Evolutionary conservation across 2,888 invertebrate genomes (phyloP), one percentile per base, ranked within the genome.

Genomic region (Dorcus hopei): DNA sequence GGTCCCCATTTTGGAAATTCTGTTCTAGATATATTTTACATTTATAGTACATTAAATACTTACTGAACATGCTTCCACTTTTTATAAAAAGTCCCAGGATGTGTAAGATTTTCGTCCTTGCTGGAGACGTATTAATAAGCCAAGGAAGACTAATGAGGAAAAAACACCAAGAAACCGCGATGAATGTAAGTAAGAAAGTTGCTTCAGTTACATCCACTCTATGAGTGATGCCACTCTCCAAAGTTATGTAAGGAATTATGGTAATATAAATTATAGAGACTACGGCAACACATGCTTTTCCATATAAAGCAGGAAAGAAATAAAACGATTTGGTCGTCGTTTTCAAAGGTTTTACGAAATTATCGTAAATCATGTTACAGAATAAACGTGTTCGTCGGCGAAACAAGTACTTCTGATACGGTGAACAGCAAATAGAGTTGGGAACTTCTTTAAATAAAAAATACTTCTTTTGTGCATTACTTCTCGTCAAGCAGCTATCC

Each of bases 221-320:
- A 40, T 58, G 50, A 47, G 54, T 56, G 33, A 58, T 54, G 14
- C 59, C 59, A 42, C 51, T 52, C 9, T 52, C 55, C 16, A 59
- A 23, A 43, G 59, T 56, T 9, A 59, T 49, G 40, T 59, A 56
- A 38, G 59, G 54, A 45, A 59, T 56, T 14, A 54, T 56, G 39
- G 55, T 59, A 4, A 59, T 52, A 9, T 54, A 65, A 51, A 52
- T 57, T 49, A 55, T 61, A 49, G 58, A 65, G 45, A 41, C 57
- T 19, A 45, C 57, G 40, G 52, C 51, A 52, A 57, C 60, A 54
- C 33, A 65, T n/a, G 52, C 55, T 57, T 57, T 59, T 11, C 59
- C 53, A 47, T 61, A 61, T 16, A 65, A 52, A n/a, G 60, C 58
- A n/a, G 63, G 63, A 51, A 60, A 63, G 51, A 65, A 65, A 40